Evolutionary conservation across 2,888 invertebrate species (phyloP).

Genomic region (Drosophila leonis): DNA sequence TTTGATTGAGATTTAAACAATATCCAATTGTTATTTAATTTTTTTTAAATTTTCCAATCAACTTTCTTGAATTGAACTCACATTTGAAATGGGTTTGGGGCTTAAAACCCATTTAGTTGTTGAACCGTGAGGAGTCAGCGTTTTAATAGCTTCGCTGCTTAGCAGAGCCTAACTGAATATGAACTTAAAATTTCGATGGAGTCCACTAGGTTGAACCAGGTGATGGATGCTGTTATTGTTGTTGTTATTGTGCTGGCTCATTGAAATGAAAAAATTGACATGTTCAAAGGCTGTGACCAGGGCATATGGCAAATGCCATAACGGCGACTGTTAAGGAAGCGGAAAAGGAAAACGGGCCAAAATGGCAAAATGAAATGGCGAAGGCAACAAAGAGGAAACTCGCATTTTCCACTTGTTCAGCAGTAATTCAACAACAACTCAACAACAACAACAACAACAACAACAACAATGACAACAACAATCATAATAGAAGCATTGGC

Average conservation of each 20-base stretch:
- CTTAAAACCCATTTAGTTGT: not conserved
- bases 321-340: constrained; percentile 28
- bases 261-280: constrained; percentile 66
- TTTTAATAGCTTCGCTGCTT: constrained; percentile 8
- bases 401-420: constrained; percentile 72
- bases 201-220: not conserved
- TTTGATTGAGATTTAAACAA: not conserved
- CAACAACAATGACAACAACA: constrained; percentile 30
- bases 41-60: not conserved
- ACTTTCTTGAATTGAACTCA: not conserved
- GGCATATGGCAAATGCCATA: constrained; percentile 43
- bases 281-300: constrained; percentile 40
- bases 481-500: constrained; percentile 12
- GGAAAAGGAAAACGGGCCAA: constrained; percentile 29
- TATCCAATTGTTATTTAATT: not conserved
- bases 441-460: constrained; percentile 29
- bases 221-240: constrained; percentile 13
- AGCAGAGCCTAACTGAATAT: not conserved
- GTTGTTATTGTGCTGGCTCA: constrained; percentile 51
- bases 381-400: constrained; percentile 60
- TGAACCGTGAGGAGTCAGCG: constrained; percentile 6
- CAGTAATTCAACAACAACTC: constrained; percentile 44
- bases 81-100: not conserved
- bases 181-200: constrained; percentile 5
- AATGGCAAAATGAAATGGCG: constrained; percentile 47